Evolutionary conservation across 2,888 invertebrate genomes (phyloP), one percentile per base, ranked within the genome.

Genomic region (Ferdinandea cuprea): DNA sequence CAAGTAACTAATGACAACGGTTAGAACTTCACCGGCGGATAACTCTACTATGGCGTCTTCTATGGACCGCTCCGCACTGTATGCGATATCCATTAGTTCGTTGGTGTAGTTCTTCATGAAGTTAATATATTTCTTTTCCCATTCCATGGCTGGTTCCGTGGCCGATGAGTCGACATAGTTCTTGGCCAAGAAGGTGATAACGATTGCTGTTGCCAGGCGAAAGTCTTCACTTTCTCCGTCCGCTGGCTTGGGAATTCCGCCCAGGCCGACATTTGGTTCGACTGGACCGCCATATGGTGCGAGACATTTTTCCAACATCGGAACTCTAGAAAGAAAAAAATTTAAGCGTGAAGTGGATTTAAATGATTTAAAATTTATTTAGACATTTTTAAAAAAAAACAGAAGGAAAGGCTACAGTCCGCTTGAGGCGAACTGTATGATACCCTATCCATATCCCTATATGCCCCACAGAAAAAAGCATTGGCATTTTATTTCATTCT

Each of bases 31-130:
- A 0, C 97, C 96, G 80, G 93, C 92, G n/a, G 98, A 97, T 71
- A 97, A 94, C 61, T 98, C 92, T 81, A 94, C 93, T 25, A 99
- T 93, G 90, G 98, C 98, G 90, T 99, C 99, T 91, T 98, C 94
- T 61, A 98, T 95, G 0, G 98, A 98, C 72, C 97, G 92, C 91
- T 98, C 97, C 0, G 95, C 92, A n/a, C 92, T 93, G 88, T 92
- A 97, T 13, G 96, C 94, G 1, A 97, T 92, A 30, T 94, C 93
- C 88, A 97, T 92, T 1, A 92, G 91, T 7, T 89, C 87, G 59
- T 86, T 89, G 6, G 50, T 89, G 85, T 93, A 94, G 84, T 93
- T 90, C 87, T 93, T 92, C 91, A 96, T 89, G 69, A 95, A 93
- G 42, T 94, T 92, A 6, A 96, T 89, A 88, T 94, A 96, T 74